Evolutionary conservation across 1,140 invertebrate genomes (phyloP), one percentile per base, ranked within the genome.

Genomic region (Scaptomyza graminum): DNA sequence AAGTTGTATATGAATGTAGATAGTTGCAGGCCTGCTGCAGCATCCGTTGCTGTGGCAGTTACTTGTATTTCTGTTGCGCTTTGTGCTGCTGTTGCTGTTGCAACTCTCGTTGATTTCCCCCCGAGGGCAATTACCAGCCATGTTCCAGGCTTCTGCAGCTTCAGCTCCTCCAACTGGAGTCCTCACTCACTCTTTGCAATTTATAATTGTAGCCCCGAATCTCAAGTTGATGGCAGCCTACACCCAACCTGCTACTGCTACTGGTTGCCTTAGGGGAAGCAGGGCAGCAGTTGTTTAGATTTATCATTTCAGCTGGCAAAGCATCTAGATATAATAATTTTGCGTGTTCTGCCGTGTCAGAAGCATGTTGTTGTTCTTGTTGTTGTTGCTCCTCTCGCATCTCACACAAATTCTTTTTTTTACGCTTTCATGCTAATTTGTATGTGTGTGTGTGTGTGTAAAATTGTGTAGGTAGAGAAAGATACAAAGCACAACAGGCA

Each of bases 351-450:
- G 55, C 52, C 52, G 37, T 55, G 52, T 55, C 52, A 55, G 63
- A 50, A 11, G 51, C 54, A 16, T 49, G 47, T 34, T 56, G 31
- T 34, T 34, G 31, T 34, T 31, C 25, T n/a, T 22, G 18, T 22
- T 22, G 28, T 28, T 28, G 41, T 70, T 55, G 39, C 25, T 34
- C 1, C 22, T 25, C 47, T 54, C 43, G 52, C 47, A 75, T 52
- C 68, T 75, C 25, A 12, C 39, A 12, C 44, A 66, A 68, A 66
- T 75, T 66, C 51, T 41, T 66, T 51, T 62, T 72, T 75, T 66
- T 75, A 72, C 52, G 73, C 73, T 75, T 66, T 76, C 73, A 76
- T 76, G 73, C 73, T 76, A 76, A 76, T 74, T 74, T 74, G 47
- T 50, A 4, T 60, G 15, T 47, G 64, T 39, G 52, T 39, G 41